These are phyloP conservation scores for Ariolimax columbianus DNA, from an alignment of 2,888 invertebrate genomes.

Conservation along the genomic window DNA sequence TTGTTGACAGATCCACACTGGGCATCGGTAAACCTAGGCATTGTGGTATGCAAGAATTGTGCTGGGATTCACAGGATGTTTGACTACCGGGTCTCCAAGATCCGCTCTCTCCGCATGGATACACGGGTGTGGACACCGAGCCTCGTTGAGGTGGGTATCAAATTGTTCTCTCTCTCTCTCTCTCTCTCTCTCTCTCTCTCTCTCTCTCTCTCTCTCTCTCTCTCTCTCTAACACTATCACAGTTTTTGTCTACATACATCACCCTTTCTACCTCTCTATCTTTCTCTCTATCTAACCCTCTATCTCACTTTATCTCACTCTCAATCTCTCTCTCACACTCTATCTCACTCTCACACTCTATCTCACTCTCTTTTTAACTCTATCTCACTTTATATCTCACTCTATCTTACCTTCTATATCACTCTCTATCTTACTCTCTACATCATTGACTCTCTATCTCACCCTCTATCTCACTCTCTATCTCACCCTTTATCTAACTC, in stretches of 20 bases:
- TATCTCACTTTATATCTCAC: not conserved
- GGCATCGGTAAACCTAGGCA: conserved; percentile 96
- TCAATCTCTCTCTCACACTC: not conserved
- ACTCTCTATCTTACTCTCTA: not conserved
- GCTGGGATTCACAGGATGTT: conserved; percentile 91
- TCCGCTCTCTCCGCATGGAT: conserved; percentile 86
- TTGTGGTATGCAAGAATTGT: conserved; percentile 95
- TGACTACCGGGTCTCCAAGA: conserved; percentile 93
- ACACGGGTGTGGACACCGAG: conserved; percentile 75
- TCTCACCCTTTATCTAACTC: not conserved
- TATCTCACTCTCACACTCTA: not conserved
- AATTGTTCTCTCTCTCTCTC: not conserved
- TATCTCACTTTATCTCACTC: not conserved
- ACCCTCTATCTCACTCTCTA: not conserved
- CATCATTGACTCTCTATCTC: not conserved
- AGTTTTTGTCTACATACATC: too few species aligned
- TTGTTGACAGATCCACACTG: conserved; percentile 89
- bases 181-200: not conserved
- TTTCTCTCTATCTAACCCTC: not conserved
- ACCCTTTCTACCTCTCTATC: too few species aligned
- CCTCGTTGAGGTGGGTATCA: conserved; percentile 51
- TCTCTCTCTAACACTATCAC: too few species aligned
- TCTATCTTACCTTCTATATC: not conserved
- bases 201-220: not conserved
- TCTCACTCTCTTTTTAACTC: not conserved